phyloP scores from a whole-genome alignment of 2,113 vertebrate species.

The Rhinolophus ferrumequinum region DNA sequence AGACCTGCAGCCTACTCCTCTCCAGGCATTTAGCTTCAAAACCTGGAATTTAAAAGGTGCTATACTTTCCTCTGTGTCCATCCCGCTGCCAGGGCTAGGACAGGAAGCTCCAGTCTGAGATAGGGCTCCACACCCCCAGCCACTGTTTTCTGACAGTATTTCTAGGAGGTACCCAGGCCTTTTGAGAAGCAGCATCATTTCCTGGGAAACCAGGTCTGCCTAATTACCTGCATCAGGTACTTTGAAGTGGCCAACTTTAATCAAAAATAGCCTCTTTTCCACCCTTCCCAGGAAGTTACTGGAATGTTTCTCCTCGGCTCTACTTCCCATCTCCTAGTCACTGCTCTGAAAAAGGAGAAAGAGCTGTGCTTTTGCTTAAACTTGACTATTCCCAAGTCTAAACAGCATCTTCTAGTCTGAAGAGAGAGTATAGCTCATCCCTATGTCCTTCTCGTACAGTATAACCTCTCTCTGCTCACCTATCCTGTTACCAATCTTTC shows the following conservation, averaged over 20 bases:
- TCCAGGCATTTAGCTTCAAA: not conserved
- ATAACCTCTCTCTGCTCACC: not conserved
- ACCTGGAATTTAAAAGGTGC: not conserved
- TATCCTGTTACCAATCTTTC: not conserved
- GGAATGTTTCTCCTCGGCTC: not conserved
- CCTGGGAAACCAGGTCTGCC: not conserved
- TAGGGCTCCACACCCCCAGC: not conserved
- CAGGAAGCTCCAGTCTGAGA: not conserved
- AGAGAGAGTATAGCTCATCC: not conserved
- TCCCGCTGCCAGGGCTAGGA: no score
- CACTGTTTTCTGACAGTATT: not conserved
- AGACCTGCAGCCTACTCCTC: not conserved
- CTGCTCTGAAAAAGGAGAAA: not conserved
- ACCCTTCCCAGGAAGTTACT: not conserved
- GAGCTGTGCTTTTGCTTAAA: not conserved
- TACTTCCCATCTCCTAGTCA: not conserved
- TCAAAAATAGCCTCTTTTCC: not conserved
- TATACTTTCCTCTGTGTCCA: not conserved
- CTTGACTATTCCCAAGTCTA: not conserved
- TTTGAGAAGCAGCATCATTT: not conserved
- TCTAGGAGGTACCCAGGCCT: not conserved
- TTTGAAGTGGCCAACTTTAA: not conserved
- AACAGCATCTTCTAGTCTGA: not conserved
- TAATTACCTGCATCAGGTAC: not conserved
- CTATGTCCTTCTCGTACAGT: not conserved